phyloP scores from a whole-genome alignment of 1,140 invertebrate species.

The Drosophila sucinea region DNA sequence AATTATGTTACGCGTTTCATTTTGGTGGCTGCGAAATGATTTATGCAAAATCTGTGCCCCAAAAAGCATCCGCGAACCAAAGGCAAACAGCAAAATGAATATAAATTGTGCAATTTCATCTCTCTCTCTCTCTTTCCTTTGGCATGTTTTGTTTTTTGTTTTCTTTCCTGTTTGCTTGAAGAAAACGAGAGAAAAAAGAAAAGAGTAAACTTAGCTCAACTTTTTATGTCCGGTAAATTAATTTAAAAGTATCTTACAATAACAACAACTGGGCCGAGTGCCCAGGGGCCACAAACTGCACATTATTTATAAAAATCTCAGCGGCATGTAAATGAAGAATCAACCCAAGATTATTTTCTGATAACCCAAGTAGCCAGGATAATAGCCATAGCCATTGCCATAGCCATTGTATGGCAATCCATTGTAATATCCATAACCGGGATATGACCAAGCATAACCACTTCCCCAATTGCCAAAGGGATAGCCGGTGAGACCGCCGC shows the following conservation, averaged over 20 bases:
- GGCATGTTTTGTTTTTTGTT: slow-evolving; percentile 25
- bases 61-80: slow-evolving; percentile 22
- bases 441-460: slow-evolving; percentile 45
- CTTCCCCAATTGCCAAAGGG: slow-evolving; percentile 38
- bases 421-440: slow-evolving; percentile 40
- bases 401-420: slow-evolving; percentile 49
- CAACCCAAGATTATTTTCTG: slow-evolving; percentile 69
- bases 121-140: slow-evolving; percentile 21
- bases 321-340: slow-evolving; percentile 49
- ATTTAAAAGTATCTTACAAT: slow-evolving; percentile 70
- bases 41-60: slow-evolving; percentile 78
- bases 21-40: slow-evolving; percentile 75
- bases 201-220: slow-evolving; percentile 40
- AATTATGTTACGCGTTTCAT: slow-evolving; percentile 79
- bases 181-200: not conserved
- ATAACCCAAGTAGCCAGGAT: slow-evolving; percentile 62
- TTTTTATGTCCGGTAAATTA: slow-evolving; percentile 76
- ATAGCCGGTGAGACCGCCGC: slow-evolving; percentile 33
- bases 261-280: slow-evolving; percentile 41
- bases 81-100: slow-evolving; percentile 62
- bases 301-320: slow-evolving; percentile 75
- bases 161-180: not conserved
- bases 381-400: slow-evolving; percentile 32
- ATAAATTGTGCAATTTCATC: slow-evolving; percentile 79
- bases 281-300: slow-evolving; percentile 31